Evolutionary conservation across 2,113 vertebrate genomes (phyloP).

Genomic region (Rhabdomys dilectus): DNA sequence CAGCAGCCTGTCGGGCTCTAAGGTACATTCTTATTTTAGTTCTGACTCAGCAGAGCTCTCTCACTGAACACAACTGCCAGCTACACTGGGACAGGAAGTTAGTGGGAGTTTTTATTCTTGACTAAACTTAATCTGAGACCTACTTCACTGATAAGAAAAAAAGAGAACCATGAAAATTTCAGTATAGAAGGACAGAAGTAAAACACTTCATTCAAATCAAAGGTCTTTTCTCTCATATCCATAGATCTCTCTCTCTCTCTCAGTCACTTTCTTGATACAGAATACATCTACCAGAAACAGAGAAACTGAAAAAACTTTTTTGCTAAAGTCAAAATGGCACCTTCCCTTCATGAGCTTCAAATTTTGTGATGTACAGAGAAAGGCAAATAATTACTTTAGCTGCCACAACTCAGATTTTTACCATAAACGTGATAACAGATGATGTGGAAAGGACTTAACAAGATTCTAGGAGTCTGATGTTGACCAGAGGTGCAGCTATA

Average conservation of each 20-base stretch:
- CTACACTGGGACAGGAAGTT: slow-evolving; percentile 17
- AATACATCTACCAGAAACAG: neutral
- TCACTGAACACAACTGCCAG: slow-evolving; percentile 71
- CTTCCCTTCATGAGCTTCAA: neutral
- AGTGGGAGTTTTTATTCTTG: slow-evolving; percentile 44
- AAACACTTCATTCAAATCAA: slow-evolving; percentile 3
- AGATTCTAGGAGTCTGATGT: neutral
- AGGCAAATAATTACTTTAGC: neutral
- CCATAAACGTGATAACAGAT: neutral
- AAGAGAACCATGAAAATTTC: slow-evolving; percentile 26
- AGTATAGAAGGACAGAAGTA: neutral
- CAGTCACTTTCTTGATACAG: neutral
- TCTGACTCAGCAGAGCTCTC: slow-evolving; percentile 70
- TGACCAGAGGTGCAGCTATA: neutral
- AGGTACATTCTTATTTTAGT: slow-evolving; percentile 82
- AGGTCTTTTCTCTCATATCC: neutral
- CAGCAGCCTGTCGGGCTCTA: slow-evolving; percentile 66
- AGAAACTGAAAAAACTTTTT: neutral
- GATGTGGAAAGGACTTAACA: neutral
- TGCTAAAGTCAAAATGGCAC: neutral
- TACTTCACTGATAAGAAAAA: neutral
- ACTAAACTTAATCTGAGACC: neutral
- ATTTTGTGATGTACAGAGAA: neutral
- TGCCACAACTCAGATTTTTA: neutral
- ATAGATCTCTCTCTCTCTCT: neutral